Base-by-base conservation (phyloP, 1,140 invertebrate genomes). In the Conopomorpha cramerella region DNA sequence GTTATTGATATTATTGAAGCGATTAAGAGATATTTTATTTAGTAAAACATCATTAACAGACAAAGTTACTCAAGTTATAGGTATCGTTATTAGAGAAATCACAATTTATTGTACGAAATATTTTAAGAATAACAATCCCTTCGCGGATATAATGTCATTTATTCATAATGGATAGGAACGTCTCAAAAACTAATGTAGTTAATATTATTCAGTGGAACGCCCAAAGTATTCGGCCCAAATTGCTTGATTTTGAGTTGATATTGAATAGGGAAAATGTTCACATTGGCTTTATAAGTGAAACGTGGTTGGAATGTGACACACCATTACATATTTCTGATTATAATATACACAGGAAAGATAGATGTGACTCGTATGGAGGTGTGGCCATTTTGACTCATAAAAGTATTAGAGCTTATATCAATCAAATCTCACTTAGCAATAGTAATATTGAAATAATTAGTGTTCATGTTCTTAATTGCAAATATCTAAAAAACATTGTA, bases 401-500 rank as follows among this genome's bases (percentile, higher is more conserved):
- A 25, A 34, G 23, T 12, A 34, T 37, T n/a, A 30, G 34, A 13
- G 26, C 26, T 12, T 19, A 23, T 1, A 1, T 12, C 14, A 28
- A 2, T 8, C 8, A n/a, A 4, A 6, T 17, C 16, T 2, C n/a
- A 27, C 17, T n/a, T 14, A 27, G 1, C 12, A 41, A 36, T 33
- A 2, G 10, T 4, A 27, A 18, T 2, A 37, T 42, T 12, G 34
- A 38, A 29, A 15, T 30, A 11, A 8, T 42, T 3, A 8, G 12
- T 16, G 12, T 38, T 17, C 37, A 34, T 12, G 8, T 42, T n/a
- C 17, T 27, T 25, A 42, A 42, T 34, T 38, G 31, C 18, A 16
- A 28, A 1, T 15, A 32, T n/a, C 23, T 39, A 14, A 16, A 46
- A 34, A 30, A 46, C 34, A 17, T 46, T 10, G 8, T 40, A 0